These are phyloP conservation scores for Sterrhoptilus dennistouni DNA, from an alignment of 2,113 vertebrate genomes.

Conservation along the genomic window DNA sequence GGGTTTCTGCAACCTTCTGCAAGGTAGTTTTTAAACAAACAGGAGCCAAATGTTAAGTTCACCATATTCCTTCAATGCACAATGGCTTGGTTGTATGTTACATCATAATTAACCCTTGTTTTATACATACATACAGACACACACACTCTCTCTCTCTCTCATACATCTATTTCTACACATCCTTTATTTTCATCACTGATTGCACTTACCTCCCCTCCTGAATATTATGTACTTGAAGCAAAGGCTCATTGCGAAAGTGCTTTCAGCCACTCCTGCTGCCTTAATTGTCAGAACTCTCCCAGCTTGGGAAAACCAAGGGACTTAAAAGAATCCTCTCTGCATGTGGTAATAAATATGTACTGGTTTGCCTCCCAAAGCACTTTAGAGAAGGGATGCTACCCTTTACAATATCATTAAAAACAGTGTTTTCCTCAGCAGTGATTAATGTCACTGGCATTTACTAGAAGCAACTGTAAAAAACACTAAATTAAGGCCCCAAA, in stretches of 20 bases:
- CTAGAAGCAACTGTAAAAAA: background rate
- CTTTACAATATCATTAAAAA: background rate
- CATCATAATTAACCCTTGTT: background rate
- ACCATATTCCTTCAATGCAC: background rate
- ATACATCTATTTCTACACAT: background rate
- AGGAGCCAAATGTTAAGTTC: background rate
- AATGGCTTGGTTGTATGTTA: background rate
- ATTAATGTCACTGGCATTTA: background rate
- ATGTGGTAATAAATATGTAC: background rate
- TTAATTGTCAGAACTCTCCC: background rate
- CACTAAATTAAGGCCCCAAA: background rate
- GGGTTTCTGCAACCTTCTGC: background rate
- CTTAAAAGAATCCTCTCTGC: background rate
- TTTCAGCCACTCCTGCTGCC: background rate
- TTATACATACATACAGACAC: background rate
- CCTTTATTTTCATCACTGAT: background rate
- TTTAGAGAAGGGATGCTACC: background rate
- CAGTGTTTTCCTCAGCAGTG: background rate
- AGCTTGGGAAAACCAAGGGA: background rate
- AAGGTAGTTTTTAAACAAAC: background rate
- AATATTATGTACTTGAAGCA: accelerated
- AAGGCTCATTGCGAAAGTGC: background rate
- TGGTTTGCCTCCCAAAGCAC: background rate
- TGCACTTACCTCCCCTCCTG: background rate
- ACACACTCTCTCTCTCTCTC: background rate